Percentiles rank a stretch among this genome's conserved stretches.
Evolutionary conservation across 2,888 invertebrate species (phyloP).

Genomic region (Agrochola lota): DNA sequence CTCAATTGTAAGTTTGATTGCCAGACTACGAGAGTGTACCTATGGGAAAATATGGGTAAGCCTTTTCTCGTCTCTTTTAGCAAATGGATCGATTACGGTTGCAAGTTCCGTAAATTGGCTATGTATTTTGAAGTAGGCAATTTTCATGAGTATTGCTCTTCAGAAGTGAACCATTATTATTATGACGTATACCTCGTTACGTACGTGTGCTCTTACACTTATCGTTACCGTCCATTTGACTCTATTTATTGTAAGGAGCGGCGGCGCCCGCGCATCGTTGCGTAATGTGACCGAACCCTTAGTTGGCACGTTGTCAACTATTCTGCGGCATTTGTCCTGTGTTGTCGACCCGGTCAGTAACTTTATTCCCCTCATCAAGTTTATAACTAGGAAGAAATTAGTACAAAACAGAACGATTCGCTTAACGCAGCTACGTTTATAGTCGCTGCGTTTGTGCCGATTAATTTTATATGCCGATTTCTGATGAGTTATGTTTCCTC

Average conservation of each 20-base stretch:
- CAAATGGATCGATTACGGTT: constrained; percentile 8
- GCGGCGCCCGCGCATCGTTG: constrained; percentile 61
- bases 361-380: constrained; percentile 66
- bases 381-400: constrained; percentile 66
- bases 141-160: background rate
- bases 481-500: constrained; percentile 71
- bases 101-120: constrained; percentile 20
- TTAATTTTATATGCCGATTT: constrained; percentile 65
- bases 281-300: constrained; percentile 59
- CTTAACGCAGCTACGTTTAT: constrained; percentile 34
- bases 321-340: constrained; percentile 82
- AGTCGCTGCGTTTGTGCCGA: constrained; percentile 40
- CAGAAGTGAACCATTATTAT: constrained; percentile 7
- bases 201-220: constrained; percentile 37
- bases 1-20: constrained; percentile 14
- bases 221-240: constrained; percentile 54
- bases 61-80: constrained; percentile 18
- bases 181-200: constrained; percentile 17
- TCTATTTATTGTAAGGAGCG: constrained; percentile 33
- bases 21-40: background rate
- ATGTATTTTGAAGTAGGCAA: constrained; percentile 36
- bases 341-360: constrained; percentile 84
- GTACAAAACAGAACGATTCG: constrained; percentile 43
- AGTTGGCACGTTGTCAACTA: constrained; percentile 87
- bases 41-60: constrained; percentile 4